A percentile compares a stretch with the other conserved stretches of the same genome.
phyloP scores from a whole-genome alignment of 2,113 vertebrate genomes.

The Cheilinus undulatus region DNA sequence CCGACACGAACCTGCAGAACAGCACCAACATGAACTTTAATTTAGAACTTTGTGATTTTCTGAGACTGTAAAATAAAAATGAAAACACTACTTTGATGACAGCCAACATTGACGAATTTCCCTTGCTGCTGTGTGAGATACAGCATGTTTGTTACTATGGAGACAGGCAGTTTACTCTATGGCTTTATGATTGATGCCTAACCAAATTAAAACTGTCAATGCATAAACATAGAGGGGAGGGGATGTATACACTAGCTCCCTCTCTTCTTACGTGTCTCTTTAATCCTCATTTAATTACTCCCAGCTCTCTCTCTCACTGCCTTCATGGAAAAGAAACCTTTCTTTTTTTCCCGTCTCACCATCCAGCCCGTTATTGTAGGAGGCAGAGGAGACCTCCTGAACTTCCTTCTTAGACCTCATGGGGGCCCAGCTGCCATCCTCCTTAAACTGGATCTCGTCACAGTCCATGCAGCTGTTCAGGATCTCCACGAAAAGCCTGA shows the following conservation, averaged over 20 bases:
- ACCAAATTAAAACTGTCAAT: constrained; percentile 47
- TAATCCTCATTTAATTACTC: constrained; percentile 26
- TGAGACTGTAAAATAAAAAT: neutral
- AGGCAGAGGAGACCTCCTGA: constrained; percentile 92
- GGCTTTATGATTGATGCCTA: constrained; percentile 26
- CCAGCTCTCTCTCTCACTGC: neutral
- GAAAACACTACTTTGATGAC: too few species aligned
- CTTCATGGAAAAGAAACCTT: constrained; percentile 5
- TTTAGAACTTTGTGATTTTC: neutral
- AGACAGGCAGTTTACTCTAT: constrained; percentile 33
- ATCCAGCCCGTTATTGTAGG: constrained; percentile 89
- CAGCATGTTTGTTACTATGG: constrained; percentile 55
- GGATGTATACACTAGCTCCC: neutral
- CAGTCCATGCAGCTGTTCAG: constrained; percentile 96
- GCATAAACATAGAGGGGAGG: constrained; percentile 41
- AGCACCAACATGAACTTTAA: neutral
- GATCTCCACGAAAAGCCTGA: constrained; percentile 98
- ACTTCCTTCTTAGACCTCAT: constrained; percentile 98
- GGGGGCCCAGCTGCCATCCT: constrained; percentile 97
- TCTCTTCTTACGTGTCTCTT: constrained; percentile 4
- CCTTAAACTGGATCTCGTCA: constrained; percentile 98
- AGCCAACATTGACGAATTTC: neutral
- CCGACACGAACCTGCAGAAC: constrained; percentile 84
- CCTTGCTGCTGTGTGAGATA: neutral
- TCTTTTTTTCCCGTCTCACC: constrained; percentile 78